These are phyloP conservation scores for Spodoptera frugiperda DNA, from an alignment of 1,140 invertebrate species.

Conservation along the genomic window DNA sequence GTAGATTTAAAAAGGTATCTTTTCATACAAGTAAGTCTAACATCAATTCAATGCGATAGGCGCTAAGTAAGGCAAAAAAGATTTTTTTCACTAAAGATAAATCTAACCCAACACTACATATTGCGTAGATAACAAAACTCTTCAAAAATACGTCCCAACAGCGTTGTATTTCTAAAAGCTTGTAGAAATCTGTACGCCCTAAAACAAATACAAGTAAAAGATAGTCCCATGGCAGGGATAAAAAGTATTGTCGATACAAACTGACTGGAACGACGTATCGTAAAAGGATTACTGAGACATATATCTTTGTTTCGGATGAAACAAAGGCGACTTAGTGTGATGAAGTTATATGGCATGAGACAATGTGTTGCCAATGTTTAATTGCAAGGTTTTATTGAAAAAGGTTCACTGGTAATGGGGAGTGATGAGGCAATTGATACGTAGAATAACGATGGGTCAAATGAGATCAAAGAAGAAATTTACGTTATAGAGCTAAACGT, in stretches of 20 bases:
- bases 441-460: not conserved
- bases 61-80: too few species aligned
- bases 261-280: constrained; percentile 44
- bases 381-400: constrained; percentile 34
- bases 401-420: constrained; percentile 15
- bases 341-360: constrained; percentile 46
- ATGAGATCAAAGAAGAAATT: not conserved
- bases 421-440: not conserved
- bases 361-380: constrained; percentile 43
- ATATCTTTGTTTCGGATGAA: constrained; percentile 41
- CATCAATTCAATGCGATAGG: too few species aligned
- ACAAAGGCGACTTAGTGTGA: constrained; percentile 43
- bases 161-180: not conserved
- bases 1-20: too few species aligned
- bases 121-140: too few species aligned
- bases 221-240: constrained; percentile 46
- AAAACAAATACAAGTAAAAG: constrained; percentile 16
- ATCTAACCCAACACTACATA: too few species aligned
- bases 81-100: too few species aligned
- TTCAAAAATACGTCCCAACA: not conserved
- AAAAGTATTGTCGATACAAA: constrained; percentile 67
- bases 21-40: too few species aligned
- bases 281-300: constrained; percentile 54
- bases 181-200: constrained; percentile 3
- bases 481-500: too few species aligned